Percentiles rank a stretch among this genome's conserved stretches.
phyloP scores from a whole-genome alignment of 2,113 vertebrate genomes.

The Junco hyemalis region DNA sequence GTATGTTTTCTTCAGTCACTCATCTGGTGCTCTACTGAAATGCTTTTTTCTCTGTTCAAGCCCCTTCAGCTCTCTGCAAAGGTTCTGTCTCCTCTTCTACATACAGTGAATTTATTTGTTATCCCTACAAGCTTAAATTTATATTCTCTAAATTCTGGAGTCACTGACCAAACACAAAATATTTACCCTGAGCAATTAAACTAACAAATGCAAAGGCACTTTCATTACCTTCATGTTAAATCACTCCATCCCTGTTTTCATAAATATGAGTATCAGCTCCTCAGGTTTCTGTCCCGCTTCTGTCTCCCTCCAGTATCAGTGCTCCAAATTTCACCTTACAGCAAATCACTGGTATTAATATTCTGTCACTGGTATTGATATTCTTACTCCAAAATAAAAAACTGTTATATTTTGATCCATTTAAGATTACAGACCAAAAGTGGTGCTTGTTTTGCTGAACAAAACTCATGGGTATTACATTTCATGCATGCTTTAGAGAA shows the following conservation, averaged over 20 bases:
- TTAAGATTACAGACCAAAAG: background rate
- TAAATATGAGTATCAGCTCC: background rate
- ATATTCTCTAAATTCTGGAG: background rate
- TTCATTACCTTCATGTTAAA: background rate
- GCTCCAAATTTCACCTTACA: background rate
- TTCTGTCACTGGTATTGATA: background rate
- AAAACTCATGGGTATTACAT: background rate
- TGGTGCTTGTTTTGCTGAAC: background rate
- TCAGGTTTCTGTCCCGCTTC: background rate
- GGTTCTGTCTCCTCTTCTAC: background rate
- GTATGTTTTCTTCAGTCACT: background rate
- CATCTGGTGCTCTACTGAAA: background rate
- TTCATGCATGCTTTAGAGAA: background rate
- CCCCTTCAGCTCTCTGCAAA: background rate
- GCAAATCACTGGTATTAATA: background rate
- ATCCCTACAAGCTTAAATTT: background rate
- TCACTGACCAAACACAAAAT: background rate
- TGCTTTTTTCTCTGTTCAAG: background rate
- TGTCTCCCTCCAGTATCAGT: background rate
- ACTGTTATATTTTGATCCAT: background rate
- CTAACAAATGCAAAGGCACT: background rate
- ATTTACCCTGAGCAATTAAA: background rate
- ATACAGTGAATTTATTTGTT: background rate
- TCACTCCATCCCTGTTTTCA: background rate
- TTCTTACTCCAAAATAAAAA: background rate